Evolutionary conservation across 2,797 vertebrate genomes (phyloP).

Genomic region (Hoplostethus mediterraneus): DNA sequence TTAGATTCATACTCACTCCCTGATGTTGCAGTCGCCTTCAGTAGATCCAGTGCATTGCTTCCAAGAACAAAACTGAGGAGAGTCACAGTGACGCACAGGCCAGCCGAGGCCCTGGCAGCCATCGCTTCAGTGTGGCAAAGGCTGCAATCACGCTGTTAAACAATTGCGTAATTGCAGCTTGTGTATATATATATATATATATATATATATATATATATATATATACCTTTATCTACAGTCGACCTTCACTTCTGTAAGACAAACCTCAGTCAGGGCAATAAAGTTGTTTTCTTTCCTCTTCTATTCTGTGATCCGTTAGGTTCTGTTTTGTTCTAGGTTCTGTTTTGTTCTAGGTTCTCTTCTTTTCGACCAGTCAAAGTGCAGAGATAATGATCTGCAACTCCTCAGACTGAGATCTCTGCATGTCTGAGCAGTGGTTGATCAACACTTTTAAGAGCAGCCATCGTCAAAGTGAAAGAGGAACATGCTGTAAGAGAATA

Average conservation of each 20-base stretch:
- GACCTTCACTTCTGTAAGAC: not conserved
- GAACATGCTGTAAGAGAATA: constrained; percentile 38
- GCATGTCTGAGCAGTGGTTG: not conserved
- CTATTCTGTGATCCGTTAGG: not conserved
- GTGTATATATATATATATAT: too few relatives aligned
- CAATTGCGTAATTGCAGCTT: not conserved
- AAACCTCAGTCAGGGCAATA: too few relatives aligned
- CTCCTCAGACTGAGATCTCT: not conserved
- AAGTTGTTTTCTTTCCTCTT: not conserved
- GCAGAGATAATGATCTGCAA: constrained; percentile 28
- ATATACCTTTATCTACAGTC: not conserved
- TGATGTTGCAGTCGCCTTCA: constrained; percentile 36
- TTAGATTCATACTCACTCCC: constrained; percentile 56
- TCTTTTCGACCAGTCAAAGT: constrained; percentile 39
- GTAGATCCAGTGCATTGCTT: constrained; percentile 54
- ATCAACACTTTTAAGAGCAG: constrained; percentile 14
- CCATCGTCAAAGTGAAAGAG: constrained; percentile 52
- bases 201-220: too few relatives aligned
- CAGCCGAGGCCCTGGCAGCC: not conserved
- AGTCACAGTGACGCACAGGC: constrained; percentile 6
- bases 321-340: not conserved
- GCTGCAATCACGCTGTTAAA: not conserved
- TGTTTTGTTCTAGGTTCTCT: not conserved
- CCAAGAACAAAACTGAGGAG: constrained; percentile 50
- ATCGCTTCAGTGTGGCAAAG: constrained; percentile 6